Percentiles rank a stretch among this genome's conserved stretches.
These are phyloP conservation scores for Cyclophora albipunctata DNA, from an alignment of 2,888 invertebrate genomes.

Conservation along the genomic window DNA sequence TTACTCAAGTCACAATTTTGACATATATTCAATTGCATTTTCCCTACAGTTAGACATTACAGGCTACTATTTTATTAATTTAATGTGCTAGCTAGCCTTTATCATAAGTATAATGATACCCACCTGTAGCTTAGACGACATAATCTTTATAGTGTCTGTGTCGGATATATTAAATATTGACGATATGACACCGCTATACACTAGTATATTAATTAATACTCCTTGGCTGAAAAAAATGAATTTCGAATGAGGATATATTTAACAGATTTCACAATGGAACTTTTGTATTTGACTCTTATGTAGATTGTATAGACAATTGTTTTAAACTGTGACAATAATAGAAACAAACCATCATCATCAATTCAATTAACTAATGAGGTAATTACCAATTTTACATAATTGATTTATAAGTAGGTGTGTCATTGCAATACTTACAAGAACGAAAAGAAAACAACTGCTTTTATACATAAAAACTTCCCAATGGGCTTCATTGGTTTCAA, in stretches of 20 bases:
- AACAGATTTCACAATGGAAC: too few species aligned
- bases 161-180: constrained; percentile 82
- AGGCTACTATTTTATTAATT: too few species aligned
- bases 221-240: constrained; percentile 82
- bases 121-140: constrained; percentile 90
- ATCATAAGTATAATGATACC: too few species aligned
- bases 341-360: neutral
- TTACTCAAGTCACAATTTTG: too few species aligned
- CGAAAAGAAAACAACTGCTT: constrained; percentile 97
- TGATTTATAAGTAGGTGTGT: too few species aligned
- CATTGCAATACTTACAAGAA: constrained; percentile 88
- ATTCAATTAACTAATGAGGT: too few species aligned
- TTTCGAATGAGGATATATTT: too few species aligned
- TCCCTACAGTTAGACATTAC: too few species aligned
- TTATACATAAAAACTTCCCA: constrained; percentile 96
- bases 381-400: too few species aligned
- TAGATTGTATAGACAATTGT: neutral
- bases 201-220: constrained; percentile 89
- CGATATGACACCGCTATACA: constrained; percentile 87
- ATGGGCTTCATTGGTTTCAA: constrained; percentile 94
- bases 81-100: too few species aligned
- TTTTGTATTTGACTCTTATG: too few species aligned
- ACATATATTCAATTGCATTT: too few species aligned
- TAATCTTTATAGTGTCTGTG: constrained; percentile 79
- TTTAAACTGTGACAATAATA: neutral